Conservation (phyloP, 2,113 vertebrate genomes). For the Marcusenius ussheri region DNA sequence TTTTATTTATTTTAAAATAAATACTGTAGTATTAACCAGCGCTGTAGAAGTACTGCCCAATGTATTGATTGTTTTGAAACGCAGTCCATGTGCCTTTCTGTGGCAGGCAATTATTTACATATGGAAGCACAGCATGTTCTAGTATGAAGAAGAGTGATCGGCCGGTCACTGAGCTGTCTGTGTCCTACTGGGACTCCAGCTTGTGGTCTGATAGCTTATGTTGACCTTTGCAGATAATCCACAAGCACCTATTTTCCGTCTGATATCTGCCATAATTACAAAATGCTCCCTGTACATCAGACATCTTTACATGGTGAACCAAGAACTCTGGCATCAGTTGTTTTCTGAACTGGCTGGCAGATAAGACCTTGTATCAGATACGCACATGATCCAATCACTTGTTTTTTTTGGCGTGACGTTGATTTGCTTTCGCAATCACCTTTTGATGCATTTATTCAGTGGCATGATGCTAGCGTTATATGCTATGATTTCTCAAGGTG, state of each 20-base stretch:
- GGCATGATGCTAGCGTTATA: neutral
- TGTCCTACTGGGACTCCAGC: neutral
- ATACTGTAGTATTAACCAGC: neutral
- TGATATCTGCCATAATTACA: neutral
- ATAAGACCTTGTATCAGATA: neutral
- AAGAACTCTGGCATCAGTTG: neutral
- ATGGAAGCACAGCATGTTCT: neutral
- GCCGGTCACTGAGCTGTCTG: neutral
- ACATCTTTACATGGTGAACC: neutral
- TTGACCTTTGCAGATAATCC: neutral
- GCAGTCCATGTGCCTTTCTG: neutral
- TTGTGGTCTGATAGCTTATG: neutral
- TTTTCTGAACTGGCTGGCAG: neutral
- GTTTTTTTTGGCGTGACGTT: neutral
- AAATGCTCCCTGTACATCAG: neutral
- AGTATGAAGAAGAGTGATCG: neutral
- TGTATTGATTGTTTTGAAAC: neutral
- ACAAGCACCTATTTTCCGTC: neutral
- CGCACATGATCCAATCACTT: neutral
- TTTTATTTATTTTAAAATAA: neutral
- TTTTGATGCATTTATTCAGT: neutral
- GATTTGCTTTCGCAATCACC: neutral
- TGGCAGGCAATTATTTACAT: neutral
- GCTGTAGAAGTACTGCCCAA: neutral
- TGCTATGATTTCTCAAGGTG: neutral